Base-by-base conservation (phyloP, 2,888 invertebrate genomes). In the Chironomus riparius region DNA sequence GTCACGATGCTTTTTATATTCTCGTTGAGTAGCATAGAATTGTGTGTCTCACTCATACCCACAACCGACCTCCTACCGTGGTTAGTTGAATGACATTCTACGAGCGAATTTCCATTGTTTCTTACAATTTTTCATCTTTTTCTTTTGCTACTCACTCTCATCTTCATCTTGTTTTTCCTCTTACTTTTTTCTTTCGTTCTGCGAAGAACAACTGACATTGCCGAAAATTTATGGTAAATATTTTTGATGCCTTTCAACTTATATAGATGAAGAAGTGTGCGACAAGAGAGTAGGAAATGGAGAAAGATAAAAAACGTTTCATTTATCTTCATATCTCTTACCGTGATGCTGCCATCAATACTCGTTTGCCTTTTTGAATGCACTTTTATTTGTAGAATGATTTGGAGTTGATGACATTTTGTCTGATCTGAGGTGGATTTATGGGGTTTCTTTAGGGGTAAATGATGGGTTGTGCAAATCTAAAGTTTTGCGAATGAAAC, bases 141-240 rank as follows among this genome's bases (percentile, higher is more conserved):
- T 50, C 15, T 50, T 50, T 50, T 15, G 15, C n/a, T 50, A 15
- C 15, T 50, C 15, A 50, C 15, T 65, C 4, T 24, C 65, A 24
- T 65, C 12, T 21, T 65, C 65, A 3, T 65, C 65, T 24, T 65
- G 12, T 21, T 18, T 7, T 24, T 10, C 13, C 21, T 21, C 12
- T 65, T 65, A 13, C 13, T 65, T 65, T 21, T 65, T 1, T 21
- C 22, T 2, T 62, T 13, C n/a, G 12, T 21, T 22, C 21, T 56
- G 56, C 12, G 4, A 56, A 15, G 56, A n/a, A 15, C 15, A 24
- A 21, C 22, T 21, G 24, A 24, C 65, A 65, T 13, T 22, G 65
- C 65, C 22, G 65, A 65, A 65, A 65, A 65, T 65, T 65, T 65
- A 65, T 65, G 65, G 65, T 65, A 65, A 65, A 65, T 65, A 65